phyloP scores from a whole-genome alignment of 92 coral and sea anemone genomes.

The Epizoanthus ramosus region DNA sequence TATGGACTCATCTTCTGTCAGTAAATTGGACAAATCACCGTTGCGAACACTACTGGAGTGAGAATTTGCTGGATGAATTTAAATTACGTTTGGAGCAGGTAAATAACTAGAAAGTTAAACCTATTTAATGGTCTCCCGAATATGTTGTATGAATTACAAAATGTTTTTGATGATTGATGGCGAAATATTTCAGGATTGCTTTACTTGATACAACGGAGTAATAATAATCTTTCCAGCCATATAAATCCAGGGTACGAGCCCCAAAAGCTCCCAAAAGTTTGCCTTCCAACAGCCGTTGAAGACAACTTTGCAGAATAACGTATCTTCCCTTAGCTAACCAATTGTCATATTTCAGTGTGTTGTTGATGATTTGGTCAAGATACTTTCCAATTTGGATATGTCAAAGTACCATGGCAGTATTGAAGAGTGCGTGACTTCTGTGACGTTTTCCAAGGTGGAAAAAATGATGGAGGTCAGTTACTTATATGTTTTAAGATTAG shows the following conservation, averaged over 20 bases:
- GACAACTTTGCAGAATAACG: no score
- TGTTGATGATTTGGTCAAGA: not conserved
- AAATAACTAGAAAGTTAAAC: not conserved
- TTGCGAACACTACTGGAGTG: constrained; percentile 18
- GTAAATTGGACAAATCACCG: constrained; percentile 1
- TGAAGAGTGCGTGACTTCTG: not conserved
- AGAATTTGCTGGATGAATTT: not conserved
- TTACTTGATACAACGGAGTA: no score
- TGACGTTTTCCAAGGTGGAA: constrained; percentile 9
- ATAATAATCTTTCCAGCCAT: no score
- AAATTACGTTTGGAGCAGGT: constrained; percentile 32
- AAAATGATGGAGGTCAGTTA: constrained; percentile 2
- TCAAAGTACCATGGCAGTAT: not conserved
- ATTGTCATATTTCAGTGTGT: not conserved
- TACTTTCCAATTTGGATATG: not conserved
- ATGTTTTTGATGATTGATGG: no score
- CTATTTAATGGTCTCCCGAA: no score
- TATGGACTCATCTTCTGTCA: constrained; percentile 13
- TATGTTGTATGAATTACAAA: no score
- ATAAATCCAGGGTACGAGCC: no score
- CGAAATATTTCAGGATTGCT: no score
- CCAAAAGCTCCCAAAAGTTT: no score
- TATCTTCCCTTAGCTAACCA: no score
- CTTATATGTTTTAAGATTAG: no score
- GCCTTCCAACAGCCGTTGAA: no score